Evolutionary conservation across 2,113 vertebrate species (phyloP).

Genomic region (Stegastes partitus): DNA sequence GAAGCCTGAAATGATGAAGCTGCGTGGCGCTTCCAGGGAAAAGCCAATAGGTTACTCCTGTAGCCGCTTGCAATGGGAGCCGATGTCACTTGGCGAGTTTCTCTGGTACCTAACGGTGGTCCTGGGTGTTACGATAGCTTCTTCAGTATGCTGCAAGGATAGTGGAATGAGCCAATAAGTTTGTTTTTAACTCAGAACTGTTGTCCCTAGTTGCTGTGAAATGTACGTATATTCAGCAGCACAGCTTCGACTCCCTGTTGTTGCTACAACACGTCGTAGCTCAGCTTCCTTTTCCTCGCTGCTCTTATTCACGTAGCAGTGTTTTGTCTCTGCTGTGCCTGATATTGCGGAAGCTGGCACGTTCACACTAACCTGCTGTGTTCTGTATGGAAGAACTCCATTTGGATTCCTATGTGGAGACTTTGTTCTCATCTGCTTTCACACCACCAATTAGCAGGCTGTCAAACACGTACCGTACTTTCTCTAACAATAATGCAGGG

Average conservation of each 20-base stretch:
- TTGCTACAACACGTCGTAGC: background rate
- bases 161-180: no score
- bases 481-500: background rate
- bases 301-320: background rate
- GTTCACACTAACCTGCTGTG: conserved; percentile 26
- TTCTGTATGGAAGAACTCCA: conserved; percentile 22
- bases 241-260: background rate
- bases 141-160: no score
- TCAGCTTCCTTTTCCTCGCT: background rate
- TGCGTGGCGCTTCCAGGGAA: background rate
- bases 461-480: conserved; percentile 39
- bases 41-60: conserved; percentile 5
- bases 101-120: background rate
- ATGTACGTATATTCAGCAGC: background rate
- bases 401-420: conserved; percentile 44
- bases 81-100: rapidly evolving
- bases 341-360: conserved; percentile 6
- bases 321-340: background rate
- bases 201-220: background rate
- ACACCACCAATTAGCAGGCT: conserved; percentile 50
- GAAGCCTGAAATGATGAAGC: conserved; percentile 33
- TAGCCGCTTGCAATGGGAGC: background rate
- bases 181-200: no score
- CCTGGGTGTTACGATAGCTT: background rate
- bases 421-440: conserved; percentile 32